phyloP scores from a whole-genome alignment of 2,113 vertebrate genomes.

The Neotoma lepida region DNA sequence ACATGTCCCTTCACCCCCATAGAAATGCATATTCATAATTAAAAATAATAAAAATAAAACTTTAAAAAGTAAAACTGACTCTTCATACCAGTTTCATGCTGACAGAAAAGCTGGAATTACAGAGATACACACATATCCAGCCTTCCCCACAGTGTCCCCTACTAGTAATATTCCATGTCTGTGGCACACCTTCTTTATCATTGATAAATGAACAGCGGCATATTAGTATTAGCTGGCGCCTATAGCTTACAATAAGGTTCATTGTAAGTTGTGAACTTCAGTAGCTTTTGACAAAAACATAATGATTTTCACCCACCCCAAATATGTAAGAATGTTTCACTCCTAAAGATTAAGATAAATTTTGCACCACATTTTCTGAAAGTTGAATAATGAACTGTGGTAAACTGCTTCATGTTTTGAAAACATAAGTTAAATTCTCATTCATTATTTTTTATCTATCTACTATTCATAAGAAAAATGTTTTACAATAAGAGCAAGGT shows the following conservation, averaged over 20 bases:
- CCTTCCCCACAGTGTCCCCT: neutral
- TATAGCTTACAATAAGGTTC: neutral
- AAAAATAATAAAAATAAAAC: neutral
- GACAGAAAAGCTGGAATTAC: neutral
- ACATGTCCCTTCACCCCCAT: neutral
- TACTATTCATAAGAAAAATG: neutral
- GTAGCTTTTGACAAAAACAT: neutral
- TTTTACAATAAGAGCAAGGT: neutral
- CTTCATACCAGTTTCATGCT: constrained; percentile 7
- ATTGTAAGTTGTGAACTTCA: neutral
- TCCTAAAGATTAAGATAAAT: neutral
- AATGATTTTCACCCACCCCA: neutral
- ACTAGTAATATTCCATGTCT: neutral
- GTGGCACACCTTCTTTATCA: neutral
- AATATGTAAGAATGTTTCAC: neutral
- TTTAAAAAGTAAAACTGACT: neutral
- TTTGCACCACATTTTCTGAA: neutral
- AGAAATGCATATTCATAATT: neutral
- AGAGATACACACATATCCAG: neutral
- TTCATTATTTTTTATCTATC: neutral
- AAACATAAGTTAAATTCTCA: constrained; percentile 26
- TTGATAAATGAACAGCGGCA: neutral
- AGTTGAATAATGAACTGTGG: neutral
- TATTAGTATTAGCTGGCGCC: neutral
- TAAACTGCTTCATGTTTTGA: neutral